Percentiles rank a stretch among this genome's conserved stretches.
These are phyloP conservation scores for Esox niger DNA, from an alignment of 2,113 vertebrate genomes.

Conservation along the genomic window DNA sequence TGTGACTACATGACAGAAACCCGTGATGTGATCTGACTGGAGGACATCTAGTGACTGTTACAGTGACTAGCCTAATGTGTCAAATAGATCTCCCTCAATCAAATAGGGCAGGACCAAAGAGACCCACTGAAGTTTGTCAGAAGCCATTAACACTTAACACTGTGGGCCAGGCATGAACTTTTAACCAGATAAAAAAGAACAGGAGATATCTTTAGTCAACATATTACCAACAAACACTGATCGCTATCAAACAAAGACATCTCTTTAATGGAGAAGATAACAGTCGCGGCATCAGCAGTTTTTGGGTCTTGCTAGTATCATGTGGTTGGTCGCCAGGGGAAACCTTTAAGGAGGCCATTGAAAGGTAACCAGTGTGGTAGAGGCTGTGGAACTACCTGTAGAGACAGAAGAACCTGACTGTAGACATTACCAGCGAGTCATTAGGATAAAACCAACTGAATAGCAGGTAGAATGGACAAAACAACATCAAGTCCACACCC, in stretches of 20 bases:
- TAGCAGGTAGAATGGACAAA: too few relatives aligned
- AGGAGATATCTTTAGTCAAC: neutral
- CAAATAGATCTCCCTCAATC: neutral
- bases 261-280: neutral
- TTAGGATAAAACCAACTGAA: too few relatives aligned
- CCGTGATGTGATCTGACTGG: neutral
- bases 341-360: too few relatives aligned
- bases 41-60: neutral
- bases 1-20: neutral
- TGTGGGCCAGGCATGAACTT: neutral
- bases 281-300: neutral
- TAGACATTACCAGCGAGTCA: too few relatives aligned
- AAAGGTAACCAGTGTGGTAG: neutral
- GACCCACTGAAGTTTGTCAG: too few relatives aligned
- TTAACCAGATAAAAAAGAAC: neutral
- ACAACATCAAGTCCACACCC: too few relatives aligned
- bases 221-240: neutral
- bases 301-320: neutral
- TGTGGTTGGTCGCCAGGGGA: neutral
- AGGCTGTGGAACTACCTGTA: neutral
- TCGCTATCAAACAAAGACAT: neutral
- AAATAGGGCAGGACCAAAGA: neutral
- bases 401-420: too few relatives aligned
- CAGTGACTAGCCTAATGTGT: neutral
- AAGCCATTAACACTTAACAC: too few relatives aligned